Evolutionary conservation across 2,113 vertebrate genomes (phyloP), one percentile per base, ranked within the genome.

Genomic region (Pampusana beccarii): DNA sequence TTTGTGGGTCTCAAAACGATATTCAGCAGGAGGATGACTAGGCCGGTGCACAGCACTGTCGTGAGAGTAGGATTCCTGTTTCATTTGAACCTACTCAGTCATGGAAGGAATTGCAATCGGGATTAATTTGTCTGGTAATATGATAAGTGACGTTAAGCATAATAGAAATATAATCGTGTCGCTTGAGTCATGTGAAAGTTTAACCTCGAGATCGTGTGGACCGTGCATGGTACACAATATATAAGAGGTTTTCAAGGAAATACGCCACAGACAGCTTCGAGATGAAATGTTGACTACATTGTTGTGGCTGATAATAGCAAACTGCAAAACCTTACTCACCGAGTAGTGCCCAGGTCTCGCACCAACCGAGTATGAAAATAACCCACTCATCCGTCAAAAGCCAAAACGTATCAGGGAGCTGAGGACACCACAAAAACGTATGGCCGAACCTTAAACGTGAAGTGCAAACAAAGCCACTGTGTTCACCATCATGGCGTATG

Each of bases 381-480:
- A 66, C 24, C 29, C 57, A 20, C 38, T 48, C 31, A 34, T 46
- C 29, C 0, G 0, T 44, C 69, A 78, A 86, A 88, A 91, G 33
- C 34, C 44, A 42, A 36, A 91, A 85, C 84, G 51, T 50, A 61
- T 28, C 48, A 40, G n/a, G 16, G 60, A 0, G 0, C 51, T 48
- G 61, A 75, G n/a, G 36, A 12, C 23, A n/a, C 25, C 77, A 46
- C 46, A 58, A 75, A 93, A 93, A 91, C 31, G 56, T 5, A 29
- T 8, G 16, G 36, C 67, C 26, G 36, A 93, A 66, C 46, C 48
- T 65, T 64, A 88, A 86, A 69, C 7, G 18, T 54, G 75, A 86
- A 85, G n/a, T 26, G 48, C 64, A 95, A 93, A 95, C 88, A 96
- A 96, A 95, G 95, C 89, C 87, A 81, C 75, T 58, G 50, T 36